These are phyloP conservation scores for Drosophila sproati DNA, from an alignment of 1,140 invertebrate genomes.

Conservation along the genomic window DNA sequence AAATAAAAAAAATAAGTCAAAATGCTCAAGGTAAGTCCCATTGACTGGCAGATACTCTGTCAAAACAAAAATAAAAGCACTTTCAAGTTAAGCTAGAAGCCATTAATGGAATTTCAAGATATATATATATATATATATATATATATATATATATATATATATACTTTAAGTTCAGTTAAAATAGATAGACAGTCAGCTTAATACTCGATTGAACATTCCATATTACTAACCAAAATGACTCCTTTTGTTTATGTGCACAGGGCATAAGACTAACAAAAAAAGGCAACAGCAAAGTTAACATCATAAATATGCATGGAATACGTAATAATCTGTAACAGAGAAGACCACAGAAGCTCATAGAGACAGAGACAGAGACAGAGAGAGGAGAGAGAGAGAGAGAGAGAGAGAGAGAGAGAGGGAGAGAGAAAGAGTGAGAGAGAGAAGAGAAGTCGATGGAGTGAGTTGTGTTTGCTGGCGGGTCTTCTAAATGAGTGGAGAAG, in stretches of 20 bases:
- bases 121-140: no score
- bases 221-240: background rate
- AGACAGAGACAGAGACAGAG: no score
- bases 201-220: no score
- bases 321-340: constrained; percentile 37
- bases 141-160: no score
- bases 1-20: constrained; percentile 13
- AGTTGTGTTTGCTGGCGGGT: no score
- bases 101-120: no score
- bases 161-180: no score
- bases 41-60: constrained; percentile 2
- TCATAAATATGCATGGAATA: constrained; percentile 69
- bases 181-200: no score
- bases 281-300: constrained; percentile 38
- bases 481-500: constrained; percentile 16
- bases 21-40: background rate
- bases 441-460: background rate
- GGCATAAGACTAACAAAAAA: constrained; percentile 10
- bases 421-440: background rate
- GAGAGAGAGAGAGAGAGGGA: no score
- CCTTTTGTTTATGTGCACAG: background rate
- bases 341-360: background rate
- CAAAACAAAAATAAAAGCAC: background rate
- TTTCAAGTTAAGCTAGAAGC: no score
- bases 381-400: background rate